phyloP scores from a whole-genome alignment of 1,140 invertebrate genomes.

The Pogonomyrmex californicus region DNA sequence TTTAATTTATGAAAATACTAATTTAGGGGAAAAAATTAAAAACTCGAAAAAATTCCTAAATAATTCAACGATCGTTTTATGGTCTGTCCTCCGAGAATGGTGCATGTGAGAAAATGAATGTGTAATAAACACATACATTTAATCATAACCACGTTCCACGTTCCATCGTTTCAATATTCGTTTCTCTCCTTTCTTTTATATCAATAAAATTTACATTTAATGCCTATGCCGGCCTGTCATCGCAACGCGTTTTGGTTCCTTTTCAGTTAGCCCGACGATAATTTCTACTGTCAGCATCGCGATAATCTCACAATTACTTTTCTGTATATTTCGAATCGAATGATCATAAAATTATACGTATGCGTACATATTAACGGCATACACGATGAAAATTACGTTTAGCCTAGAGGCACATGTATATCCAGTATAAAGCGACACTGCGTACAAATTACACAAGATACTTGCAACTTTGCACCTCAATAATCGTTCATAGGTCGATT shows the following conservation, averaged over 20 bases:
- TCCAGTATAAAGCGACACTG: slow-evolving; percentile 1
- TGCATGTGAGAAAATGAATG: neutral
- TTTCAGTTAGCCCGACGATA: neutral
- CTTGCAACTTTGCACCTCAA: neutral
- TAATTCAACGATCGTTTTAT: neutral
- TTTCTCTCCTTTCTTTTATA: neutral
- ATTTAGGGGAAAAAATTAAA: neutral
- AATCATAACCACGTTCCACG: neutral
- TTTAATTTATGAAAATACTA: neutral
- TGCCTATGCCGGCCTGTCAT: neutral
- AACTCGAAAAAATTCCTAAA: neutral
- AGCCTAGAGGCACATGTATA: neutral
- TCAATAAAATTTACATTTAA: slow-evolving; percentile 34
- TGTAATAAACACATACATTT: neutral
- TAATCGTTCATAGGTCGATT: slow-evolving; percentile 1
- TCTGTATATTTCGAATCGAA: slow-evolving; percentile 16
- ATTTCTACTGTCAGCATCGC: neutral
- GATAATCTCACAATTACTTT: slow-evolving; percentile 13
- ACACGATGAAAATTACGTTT: slow-evolving; percentile 33
- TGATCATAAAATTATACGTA: slow-evolving; percentile 32
- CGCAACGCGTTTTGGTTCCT: slow-evolving; percentile 14
- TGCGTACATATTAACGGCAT: neutral
- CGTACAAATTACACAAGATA: neutral
- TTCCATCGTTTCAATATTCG: neutral
- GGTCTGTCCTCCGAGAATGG: neutral